phyloP scores from a whole-genome alignment of 2,797 vertebrate species.

The Acanthurus leucopareius region DNA sequence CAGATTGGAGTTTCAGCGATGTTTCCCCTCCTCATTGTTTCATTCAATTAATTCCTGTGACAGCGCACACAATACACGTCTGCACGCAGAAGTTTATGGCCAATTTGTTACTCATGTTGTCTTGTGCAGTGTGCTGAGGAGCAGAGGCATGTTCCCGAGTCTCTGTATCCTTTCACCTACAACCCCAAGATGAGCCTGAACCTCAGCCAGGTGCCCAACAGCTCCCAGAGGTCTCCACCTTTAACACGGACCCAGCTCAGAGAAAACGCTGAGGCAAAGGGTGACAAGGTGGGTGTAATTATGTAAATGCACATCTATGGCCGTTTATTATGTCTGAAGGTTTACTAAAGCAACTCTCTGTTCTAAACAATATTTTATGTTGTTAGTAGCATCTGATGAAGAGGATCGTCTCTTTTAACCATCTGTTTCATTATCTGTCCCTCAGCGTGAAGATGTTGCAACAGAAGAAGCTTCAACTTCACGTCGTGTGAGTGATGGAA shows the following conservation, averaged over 20 bases:
- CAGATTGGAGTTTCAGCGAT: conserved; percentile 13
- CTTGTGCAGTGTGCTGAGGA: conserved; percentile 91
- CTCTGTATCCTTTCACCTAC: conserved; percentile 95
- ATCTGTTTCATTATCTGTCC: background rate
- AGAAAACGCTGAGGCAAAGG: conserved; percentile 41
- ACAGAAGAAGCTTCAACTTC: conserved; percentile 41
- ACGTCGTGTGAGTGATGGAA: conserved; percentile 62
- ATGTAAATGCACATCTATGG: background rate
- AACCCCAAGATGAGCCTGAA: conserved; percentile 99
- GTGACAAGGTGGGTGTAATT: conserved; percentile 76
- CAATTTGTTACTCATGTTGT: background rate
- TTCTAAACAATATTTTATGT: background rate
- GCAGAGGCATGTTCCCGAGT: conserved; percentile 90
- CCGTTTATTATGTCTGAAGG: background rate
- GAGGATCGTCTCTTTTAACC: background rate
- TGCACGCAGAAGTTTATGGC: background rate
- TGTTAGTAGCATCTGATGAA: background rate
- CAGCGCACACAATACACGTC: background rate
- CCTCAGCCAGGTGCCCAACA: conserved; percentile 90
- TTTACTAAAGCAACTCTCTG: background rate
- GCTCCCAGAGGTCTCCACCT: conserved; percentile 81
- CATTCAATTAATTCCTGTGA: conserved; percentile 4
- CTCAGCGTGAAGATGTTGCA: conserved; percentile 50
- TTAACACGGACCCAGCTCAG: conserved; percentile 63
- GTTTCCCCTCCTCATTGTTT: background rate